Evolutionary conservation across 2,797 vertebrate genomes (phyloP).

Genomic region (Falco peregrinus): DNA sequence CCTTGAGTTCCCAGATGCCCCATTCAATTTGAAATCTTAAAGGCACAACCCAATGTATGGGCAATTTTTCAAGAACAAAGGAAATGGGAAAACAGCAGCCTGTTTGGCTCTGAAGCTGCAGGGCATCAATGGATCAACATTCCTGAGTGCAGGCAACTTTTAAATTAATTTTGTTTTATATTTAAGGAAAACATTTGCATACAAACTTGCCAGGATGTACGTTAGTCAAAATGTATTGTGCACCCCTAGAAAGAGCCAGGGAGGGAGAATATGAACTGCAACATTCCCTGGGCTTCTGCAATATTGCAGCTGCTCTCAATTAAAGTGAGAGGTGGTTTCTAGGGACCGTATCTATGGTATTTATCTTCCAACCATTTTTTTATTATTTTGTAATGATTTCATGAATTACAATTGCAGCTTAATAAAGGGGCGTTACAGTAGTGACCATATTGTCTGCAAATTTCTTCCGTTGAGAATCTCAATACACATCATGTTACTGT

Average conservation of each 20-base stretch:
- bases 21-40: slow-evolving; percentile 7
- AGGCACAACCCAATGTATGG: not conserved
- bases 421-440: slow-evolving; percentile 31
- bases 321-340: slow-evolving; percentile 53
- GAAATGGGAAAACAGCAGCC: not conserved
- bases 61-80: not conserved
- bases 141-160: not conserved
- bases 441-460: slow-evolving; percentile 1
- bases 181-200: not conserved
- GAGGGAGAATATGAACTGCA: slow-evolving; percentile 35
- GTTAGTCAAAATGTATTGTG: not conserved
- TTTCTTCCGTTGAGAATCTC: slow-evolving; percentile 26
- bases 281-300: slow-evolving; percentile 37
- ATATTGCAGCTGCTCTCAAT: slow-evolving; percentile 65
- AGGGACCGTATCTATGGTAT: slow-evolving; percentile 15
- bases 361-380: slow-evolving; percentile 42
- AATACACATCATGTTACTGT: not conserved
- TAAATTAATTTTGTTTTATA: not conserved
- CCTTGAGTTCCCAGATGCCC: slow-evolving; percentile 19
- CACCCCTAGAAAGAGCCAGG: not conserved
- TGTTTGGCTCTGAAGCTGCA: not conserved
- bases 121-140: not conserved
- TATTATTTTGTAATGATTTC: slow-evolving; percentile 44
- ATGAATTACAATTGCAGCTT: slow-evolving; percentile 33
- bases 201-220: not conserved